Evolutionary conservation across 2,113 vertebrate species (phyloP), one percentile per base, ranked within the genome.

Genomic region (Burhinus oedicnemus): DNA sequence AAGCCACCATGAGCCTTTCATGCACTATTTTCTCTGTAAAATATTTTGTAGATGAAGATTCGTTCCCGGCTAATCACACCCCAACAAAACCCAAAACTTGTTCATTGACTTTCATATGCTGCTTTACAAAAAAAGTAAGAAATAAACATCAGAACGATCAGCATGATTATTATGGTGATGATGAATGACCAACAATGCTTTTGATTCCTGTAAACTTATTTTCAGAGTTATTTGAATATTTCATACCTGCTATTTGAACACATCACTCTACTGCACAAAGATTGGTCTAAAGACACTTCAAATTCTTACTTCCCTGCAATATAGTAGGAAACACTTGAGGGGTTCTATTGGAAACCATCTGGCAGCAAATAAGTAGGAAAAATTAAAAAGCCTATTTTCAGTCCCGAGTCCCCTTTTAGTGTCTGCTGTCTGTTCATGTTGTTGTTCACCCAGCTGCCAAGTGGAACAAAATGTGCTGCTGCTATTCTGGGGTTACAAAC

Each of bases 381-480:
- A 93, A 93, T 80, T 90, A 62, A 95, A 91, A 90, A 92, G 62
- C 17, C 26, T 95, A 66, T 83, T 97, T 96, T 95, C 79, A 79
- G 76, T 95, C 79, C 45, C 42, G 14, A 84, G 83, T 96, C 81
- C 49, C 36, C 69, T 80, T 94, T 93, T 57, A 84, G 54, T 72
- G 94, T 93, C 55, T 95, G 21, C 76, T 92, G 25, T 87, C 86
- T 94, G 79, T 83, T 84, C 69, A 58, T 94, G 70, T 93, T 92
- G 79, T 72, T 83, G 70, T 55, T 97, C 89, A 78, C 54, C 83
- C 95, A 96, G 95, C 90, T 96, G 92, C 87, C 81, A 96, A 96
- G 25, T 85, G 62, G 83, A 94, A 97, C 89, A 95, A 97, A 96
- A 87, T 94, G 74, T 76, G 40, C 92, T 84, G 40, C 38, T 91